Conservation (phyloP, 2,797 vertebrate genomes). For the Acrossocheilus wenchowensis region DNA sequence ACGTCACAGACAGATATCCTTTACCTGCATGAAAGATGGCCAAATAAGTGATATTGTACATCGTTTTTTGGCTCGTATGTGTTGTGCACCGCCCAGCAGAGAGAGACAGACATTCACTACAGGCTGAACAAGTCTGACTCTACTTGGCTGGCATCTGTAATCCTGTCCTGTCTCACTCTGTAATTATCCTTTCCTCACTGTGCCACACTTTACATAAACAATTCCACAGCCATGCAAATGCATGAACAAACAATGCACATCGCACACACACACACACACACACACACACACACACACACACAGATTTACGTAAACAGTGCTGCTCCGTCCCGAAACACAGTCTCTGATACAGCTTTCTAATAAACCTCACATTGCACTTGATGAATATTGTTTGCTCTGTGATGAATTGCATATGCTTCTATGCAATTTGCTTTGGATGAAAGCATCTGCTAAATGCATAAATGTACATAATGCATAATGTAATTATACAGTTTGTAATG, state of each 20-base stretch:
- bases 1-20: neutral
- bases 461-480: neutral
- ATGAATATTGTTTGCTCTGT: neutral
- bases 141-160: constrained; percentile 73
- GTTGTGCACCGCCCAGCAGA: neutral
- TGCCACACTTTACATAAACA: constrained; percentile 60
- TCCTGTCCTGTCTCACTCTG: constrained; percentile 73
- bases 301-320: neutral
- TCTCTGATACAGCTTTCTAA: neutral
- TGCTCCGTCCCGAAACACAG: too few species aligned
- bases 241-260: neutral
- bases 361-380: neutral
- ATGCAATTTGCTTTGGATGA: too few species aligned
- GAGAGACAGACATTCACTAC: constrained; percentile 6
- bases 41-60: neutral
- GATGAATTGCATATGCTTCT: neutral
- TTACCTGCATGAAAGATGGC: neutral
- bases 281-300: too few species aligned
- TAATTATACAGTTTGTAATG: neutral
- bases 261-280: neutral
- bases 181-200: constrained; percentile 75
- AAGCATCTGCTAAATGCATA: neutral
- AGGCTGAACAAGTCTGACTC: constrained; percentile 60
- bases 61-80: neutral
- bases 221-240: neutral